These are phyloP conservation scores for Hesperophylax magnus DNA, from an alignment of 1,140 invertebrate species.

Conservation along the genomic window DNA sequence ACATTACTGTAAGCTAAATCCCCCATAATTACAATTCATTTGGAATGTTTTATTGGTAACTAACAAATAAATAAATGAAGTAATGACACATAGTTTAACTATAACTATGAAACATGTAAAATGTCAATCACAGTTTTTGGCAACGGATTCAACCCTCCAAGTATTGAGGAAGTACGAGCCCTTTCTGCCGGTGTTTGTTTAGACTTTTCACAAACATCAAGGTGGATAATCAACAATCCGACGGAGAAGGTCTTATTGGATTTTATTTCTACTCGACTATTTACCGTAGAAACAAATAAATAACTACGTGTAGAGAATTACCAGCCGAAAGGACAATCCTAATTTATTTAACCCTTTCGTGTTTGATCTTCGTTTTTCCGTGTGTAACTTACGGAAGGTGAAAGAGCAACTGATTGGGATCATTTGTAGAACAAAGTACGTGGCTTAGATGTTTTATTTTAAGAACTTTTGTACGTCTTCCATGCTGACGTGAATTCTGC, in stretches of 20 bases:
- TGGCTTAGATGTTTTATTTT: slow-evolving; percentile 22
- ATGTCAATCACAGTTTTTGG: too few relatives aligned
- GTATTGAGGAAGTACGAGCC: too few relatives aligned
- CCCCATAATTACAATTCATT: too few relatives aligned
- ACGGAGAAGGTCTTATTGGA: slow-evolving; percentile 50
- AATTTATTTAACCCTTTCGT: slow-evolving; percentile 52
- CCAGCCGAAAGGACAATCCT: slow-evolving; percentile 50
- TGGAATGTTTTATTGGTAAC: too few relatives aligned
- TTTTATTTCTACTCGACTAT: slow-evolving; percentile 53
- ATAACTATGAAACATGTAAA: too few relatives aligned
- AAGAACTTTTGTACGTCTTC: not conserved
- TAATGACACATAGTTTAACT: too few relatives aligned
- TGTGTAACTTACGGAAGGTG: slow-evolving; percentile 41
- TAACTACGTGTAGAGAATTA: slow-evolving; percentile 53
- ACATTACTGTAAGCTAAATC: too few relatives aligned
- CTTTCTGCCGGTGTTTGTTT: not conserved
- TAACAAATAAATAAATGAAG: too few relatives aligned
- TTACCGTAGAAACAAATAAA: slow-evolving; percentile 54
- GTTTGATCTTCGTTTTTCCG: slow-evolving; percentile 38
- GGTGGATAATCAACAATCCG: slow-evolving; percentile 49
- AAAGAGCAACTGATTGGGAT: slow-evolving; percentile 38
- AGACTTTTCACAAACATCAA: slow-evolving; percentile 18
- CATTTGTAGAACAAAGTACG: slow-evolving; percentile 33
- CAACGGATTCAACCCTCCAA: too few relatives aligned
- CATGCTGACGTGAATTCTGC: not conserved